These are phyloP conservation scores for Lasioglossum oenotherae DNA, from an alignment of 2,888 invertebrate genomes.

Conservation along the genomic window DNA sequence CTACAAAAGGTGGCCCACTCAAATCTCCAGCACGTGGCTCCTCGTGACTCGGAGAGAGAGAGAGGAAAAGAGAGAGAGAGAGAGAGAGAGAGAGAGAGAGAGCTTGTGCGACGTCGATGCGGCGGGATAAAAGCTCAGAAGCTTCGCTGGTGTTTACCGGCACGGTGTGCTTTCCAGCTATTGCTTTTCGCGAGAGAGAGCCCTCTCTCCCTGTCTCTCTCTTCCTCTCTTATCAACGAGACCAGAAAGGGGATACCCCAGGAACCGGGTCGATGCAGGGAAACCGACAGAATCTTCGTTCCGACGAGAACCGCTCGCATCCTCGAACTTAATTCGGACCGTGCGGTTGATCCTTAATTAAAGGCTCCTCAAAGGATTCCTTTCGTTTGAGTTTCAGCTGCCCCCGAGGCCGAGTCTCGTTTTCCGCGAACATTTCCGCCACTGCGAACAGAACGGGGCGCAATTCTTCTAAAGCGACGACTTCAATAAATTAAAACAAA, in stretches of 20 bases:
- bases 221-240: neutral
- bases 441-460: neutral
- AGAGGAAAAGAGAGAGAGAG: neutral
- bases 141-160: slow-evolving; percentile 42
- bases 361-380: slow-evolving; percentile 39
- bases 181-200: slow-evolving; percentile 39
- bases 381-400: slow-evolving; percentile 24
- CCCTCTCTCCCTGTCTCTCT: neutral
- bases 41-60: neutral
- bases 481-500: too few species aligned
- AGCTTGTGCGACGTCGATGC: neutral
- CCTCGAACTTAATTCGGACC: slow-evolving; percentile 36
- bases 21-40: slow-evolving; percentile 7
- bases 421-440: neutral
- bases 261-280: slow-evolving; percentile 40
- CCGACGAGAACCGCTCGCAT: slow-evolving; percentile 6
- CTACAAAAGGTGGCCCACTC: neutral
- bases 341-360: slow-evolving; percentile 56
- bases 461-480: too few species aligned
- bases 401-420: neutral
- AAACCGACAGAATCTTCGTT: slow-evolving; percentile 25
- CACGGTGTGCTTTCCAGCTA: slow-evolving; percentile 37
- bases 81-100: neutral
- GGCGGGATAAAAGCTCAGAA: slow-evolving; percentile 40
- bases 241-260: slow-evolving; percentile 31